Base-by-base conservation (phyloP, 2,888 invertebrate genomes). In the Macrophya alboannulata region DNA sequence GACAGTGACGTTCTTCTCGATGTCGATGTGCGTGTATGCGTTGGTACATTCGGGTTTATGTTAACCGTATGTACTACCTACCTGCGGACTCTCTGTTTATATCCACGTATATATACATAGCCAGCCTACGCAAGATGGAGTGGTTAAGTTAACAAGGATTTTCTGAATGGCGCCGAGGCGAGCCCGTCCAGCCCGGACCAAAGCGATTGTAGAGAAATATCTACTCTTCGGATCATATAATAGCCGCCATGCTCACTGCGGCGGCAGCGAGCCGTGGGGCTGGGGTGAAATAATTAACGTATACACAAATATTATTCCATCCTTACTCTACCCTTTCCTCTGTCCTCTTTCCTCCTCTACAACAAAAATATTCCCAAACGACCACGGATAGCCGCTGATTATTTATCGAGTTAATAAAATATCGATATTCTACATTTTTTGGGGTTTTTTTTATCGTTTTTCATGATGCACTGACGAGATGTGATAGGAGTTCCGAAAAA, bases 141-240 rank as follows among this genome's bases (percentile, higher is more conserved):
- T 81, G 81, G 59, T 62, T 43, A 62, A 62, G 81, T 81, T 81
- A 81, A 81, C 81, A 81, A 81, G 81, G 81, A 81, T 81, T 62
- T 62, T 62, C 81, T 81, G 59, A 81, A 81, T 81, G 81, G 81
- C 81, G 81, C 81, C 81, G 81, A 51, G 59, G 59, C 62, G n/a
- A 59, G 81, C 17, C 62, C 43, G 21, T 40, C 43, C 59, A 40
- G 51, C 77, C 40, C 37, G 40, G 77, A 77, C 77, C 48, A 55
- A 77, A 48, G 9, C 48, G 48, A 77, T 48, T 77, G 17, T 77
- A 55, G 48, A 77, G 48, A 74, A 77, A 81, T 81, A 81, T 62
- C 81, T 62, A 62, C 81, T 62, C 81, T 81, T 81, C 51, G 81
- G 81, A 81, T 81, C 81, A 62, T 81, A 81, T 81, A 81, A 81